Conservation (phyloP, 2,888 invertebrate species). For the Clostera curtula region DNA sequence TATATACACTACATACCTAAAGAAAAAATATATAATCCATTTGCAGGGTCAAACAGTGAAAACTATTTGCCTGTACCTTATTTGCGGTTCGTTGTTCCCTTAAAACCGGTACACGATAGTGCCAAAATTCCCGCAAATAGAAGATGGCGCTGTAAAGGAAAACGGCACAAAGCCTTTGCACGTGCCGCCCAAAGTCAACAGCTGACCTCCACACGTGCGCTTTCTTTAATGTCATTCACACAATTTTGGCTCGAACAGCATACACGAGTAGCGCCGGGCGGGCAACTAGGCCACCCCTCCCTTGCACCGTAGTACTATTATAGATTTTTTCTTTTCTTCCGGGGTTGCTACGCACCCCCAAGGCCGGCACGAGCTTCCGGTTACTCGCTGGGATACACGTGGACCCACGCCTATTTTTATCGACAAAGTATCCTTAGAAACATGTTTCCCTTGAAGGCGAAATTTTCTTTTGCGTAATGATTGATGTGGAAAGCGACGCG, state of each 20-base stretch:
- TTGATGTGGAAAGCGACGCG: conserved; percentile 15
- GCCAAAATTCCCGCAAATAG: too few relatives aligned
- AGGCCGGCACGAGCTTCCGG: conserved; percentile 51
- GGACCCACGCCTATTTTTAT: conserved; percentile 35
- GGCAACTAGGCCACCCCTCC: conserved; percentile 32
- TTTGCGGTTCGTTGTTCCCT: too few relatives aligned
- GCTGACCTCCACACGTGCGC: too few relatives aligned
- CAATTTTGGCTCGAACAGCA: background rate
- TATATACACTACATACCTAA: too few relatives aligned
- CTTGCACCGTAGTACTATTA: conserved; percentile 45
- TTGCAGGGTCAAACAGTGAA: too few relatives aligned
- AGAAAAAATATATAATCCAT: too few relatives aligned
- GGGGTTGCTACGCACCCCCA: conserved; percentile 54
- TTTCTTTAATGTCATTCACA: too few relatives aligned
- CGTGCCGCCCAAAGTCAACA: too few relatives aligned
- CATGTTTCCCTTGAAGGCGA: conserved; percentile 12
- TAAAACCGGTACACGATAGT: too few relatives aligned
- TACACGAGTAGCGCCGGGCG: conserved; percentile 18
- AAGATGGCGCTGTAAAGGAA: too few relatives aligned
- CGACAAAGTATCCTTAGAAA: conserved; percentile 23
- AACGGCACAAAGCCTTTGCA: too few relatives aligned
- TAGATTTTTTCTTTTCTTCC: conserved; percentile 58
- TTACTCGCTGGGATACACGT: conserved; percentile 42
- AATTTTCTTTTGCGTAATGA: conserved; percentile 13
- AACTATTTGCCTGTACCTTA: too few relatives aligned